phyloP scores from a whole-genome alignment of 2,888 invertebrate species.

The Eupithecia pulchellata region DNA sequence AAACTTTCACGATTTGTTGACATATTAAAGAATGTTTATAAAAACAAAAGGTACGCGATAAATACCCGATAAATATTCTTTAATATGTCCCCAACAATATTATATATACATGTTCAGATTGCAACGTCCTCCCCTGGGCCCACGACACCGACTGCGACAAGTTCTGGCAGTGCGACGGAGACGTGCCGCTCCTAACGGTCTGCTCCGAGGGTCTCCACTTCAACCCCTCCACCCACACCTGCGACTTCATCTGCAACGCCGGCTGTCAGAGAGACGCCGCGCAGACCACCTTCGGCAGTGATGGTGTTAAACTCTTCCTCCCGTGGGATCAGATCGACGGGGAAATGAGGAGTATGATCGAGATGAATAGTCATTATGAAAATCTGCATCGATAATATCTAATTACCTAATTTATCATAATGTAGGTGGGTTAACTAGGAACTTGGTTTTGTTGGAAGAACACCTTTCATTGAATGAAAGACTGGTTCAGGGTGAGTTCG shows the following conservation, averaged over 20 bases:
- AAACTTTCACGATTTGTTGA: too few relatives aligned
- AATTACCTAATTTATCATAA: too few relatives aligned
- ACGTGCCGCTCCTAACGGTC: conserved; percentile 49
- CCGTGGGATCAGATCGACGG: conserved; percentile 61
- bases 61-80: too few relatives aligned
- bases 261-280: conserved; percentile 55
- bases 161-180: conserved; percentile 68
- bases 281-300: conserved; percentile 49
- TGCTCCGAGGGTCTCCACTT: conserved; percentile 75
- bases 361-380: conserved; percentile 9
- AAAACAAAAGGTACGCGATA: too few relatives aligned
- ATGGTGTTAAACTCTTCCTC: conserved; percentile 62
- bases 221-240: conserved; percentile 62
- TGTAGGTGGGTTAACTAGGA: too few relatives aligned
- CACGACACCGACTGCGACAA: conserved; percentile 72
- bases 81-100: too few relatives aligned
- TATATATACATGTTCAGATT: conserved; percentile 38
- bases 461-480: too few relatives aligned
- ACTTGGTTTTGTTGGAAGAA: too few relatives aligned
- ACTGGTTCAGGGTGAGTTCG: too few relatives aligned
- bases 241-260: conserved; percentile 70
- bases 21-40: too few relatives aligned
- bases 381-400: neutral
- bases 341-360: conserved; percentile 15
- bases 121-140: conserved; percentile 70